These are phyloP conservation scores for Microcaecilia unicolor DNA, from an alignment of 2,797 vertebrate species.

Conservation along the genomic window DNA sequence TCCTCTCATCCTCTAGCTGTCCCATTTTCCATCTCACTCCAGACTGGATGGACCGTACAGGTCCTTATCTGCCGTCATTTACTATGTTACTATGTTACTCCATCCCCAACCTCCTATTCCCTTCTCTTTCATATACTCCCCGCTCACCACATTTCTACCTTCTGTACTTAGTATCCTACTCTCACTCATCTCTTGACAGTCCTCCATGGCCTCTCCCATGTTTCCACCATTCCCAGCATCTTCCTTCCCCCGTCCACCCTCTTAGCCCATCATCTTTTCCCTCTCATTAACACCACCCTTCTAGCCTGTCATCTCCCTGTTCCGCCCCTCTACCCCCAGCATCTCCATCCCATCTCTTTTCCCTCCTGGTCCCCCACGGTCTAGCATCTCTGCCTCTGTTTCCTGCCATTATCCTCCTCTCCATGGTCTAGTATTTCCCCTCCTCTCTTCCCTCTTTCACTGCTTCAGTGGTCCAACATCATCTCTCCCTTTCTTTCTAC, in stretches of 20 bases:
- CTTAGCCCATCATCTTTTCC: background rate
- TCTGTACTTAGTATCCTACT: conserved; percentile 23
- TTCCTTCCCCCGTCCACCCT: conserved; percentile 16
- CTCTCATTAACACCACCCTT: conserved; percentile 7
- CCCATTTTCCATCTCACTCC: too few relatives aligned
- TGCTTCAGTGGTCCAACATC: background rate
- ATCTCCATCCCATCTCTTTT: conserved; percentile 51
- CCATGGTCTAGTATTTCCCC: too few relatives aligned
- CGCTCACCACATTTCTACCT: conserved; percentile 41
- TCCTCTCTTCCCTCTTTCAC: conserved; percentile 1
- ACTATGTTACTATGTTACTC: too few relatives aligned
- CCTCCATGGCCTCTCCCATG: conserved; percentile 11
- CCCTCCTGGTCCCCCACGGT: conserved; percentile 41
- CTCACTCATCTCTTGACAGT: conserved; percentile 21
- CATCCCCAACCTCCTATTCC: background rate
- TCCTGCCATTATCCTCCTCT: conserved; percentile 6
- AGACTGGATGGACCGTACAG: too few relatives aligned
- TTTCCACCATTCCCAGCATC: conserved; percentile 9
- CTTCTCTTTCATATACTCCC: conserved; percentile 14
- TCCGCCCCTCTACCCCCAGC: conserved; percentile 41
- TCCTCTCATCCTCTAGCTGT: too few relatives aligned
- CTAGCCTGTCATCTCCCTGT: background rate
- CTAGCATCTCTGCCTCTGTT: background rate
- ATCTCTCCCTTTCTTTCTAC: background rate
- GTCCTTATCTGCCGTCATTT: too few relatives aligned